Evolutionary conservation across 2,113 vertebrate species (phyloP).

Genomic region (Drymodes brunneopygia): DNA sequence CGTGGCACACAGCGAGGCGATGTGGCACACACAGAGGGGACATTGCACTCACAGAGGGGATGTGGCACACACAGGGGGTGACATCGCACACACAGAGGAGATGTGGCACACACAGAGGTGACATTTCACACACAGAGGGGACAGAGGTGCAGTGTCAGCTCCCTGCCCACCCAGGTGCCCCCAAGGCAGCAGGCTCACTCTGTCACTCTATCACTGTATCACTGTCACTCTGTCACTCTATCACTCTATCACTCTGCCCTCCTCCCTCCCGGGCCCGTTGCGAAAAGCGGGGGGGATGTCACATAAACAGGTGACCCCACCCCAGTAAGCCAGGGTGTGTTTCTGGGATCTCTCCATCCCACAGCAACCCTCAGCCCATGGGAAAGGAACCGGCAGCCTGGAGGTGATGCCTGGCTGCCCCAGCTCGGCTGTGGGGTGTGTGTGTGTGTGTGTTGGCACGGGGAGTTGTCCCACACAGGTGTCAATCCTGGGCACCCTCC

Average conservation of each 20-base stretch:
- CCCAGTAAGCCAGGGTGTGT: conserved; percentile 5
- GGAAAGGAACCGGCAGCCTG: not conserved
- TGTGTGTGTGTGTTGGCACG: not conserved
- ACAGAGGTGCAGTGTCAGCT: not conserved
- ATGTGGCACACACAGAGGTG: accelerated
- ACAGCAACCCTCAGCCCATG: not conserved
- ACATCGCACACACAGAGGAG: not conserved
- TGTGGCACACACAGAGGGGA: not conserved
- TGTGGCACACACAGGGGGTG: not conserved
- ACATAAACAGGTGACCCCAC: not conserved
- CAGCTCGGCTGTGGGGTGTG: not conserved
- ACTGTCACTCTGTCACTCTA: not conserved
- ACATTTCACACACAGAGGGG: not conserved
- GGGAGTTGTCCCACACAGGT: not conserved
- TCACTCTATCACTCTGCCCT: not conserved
- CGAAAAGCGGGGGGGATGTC: not conserved
- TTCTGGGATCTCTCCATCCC: not conserved
- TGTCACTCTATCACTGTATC: too few species aligned
- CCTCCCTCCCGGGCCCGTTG: not conserved
- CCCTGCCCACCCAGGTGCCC: not conserved
- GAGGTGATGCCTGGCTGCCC: not conserved
- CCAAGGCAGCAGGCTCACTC: not conserved
- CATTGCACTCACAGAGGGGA: not conserved
- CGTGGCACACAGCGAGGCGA: too few species aligned
- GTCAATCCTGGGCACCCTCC: not conserved